Evolutionary conservation across 2,113 vertebrate species (phyloP), one percentile per base, ranked within the genome.

Genomic region (Triplophysa dalaica): DNA sequence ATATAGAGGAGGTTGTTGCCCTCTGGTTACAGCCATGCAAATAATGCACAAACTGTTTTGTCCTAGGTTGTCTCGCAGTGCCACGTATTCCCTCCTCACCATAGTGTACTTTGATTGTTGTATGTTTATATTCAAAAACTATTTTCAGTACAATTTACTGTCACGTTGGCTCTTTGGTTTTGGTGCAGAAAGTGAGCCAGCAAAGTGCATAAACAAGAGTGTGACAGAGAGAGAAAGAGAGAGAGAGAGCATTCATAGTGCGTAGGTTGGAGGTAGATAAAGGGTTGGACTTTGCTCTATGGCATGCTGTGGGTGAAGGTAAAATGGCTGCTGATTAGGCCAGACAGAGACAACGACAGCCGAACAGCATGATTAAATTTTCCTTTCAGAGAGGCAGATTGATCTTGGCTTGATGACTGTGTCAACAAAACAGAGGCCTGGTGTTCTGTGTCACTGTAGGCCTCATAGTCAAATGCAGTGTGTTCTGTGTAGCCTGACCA

Each of bases 241-340:
- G 77, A 67, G 82, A 68, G 72, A 64, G 85, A 65, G 67, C 22
- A 74, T 58, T 68, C 62, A 74, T 48, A 80, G 67, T 38, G 75
- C 63, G 80, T 68, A 62, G 63, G 64, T 75, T 69, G 56, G 78
- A 68, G 64, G 21, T 69, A 77, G 90, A 93, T 92, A 93, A 91
- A 87, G 63, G 4, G 29, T 6, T 88, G 91, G 91, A 93, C 91
- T 93, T 93, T 91, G 92, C 82, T 83, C 92, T 41, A 62, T 86
- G 74, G 58, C 56, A 69, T 52, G 86, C 82, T 70, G 82, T 89
- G 88, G 87, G 89, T 92, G 91, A 89, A 90, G 88, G 87, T 86
- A 89, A 88, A 88, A 82, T 85, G 85, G 81, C 84, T 80, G 2
- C 81, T 91, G 91, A 93, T 93, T 91, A 91, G 89, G 83, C 63